These are phyloP conservation scores for Venturia canescens DNA, from an alignment of 1,140 invertebrate genomes.

Conservation along the genomic window DNA sequence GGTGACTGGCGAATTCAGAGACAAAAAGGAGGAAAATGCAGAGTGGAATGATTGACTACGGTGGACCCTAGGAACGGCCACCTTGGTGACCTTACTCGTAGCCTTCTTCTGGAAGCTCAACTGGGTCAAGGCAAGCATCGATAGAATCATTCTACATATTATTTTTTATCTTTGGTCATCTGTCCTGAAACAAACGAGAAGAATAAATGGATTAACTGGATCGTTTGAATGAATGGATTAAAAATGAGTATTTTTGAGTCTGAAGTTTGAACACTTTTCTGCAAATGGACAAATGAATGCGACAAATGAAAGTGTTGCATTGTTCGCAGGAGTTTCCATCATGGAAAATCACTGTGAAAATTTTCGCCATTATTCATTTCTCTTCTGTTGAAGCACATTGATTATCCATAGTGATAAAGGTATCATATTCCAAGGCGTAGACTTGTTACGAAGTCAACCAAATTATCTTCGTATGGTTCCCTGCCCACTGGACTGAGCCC, in stretches of 20 bases:
- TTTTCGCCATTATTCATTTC: constrained; percentile 41
- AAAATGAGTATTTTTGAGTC: no score
- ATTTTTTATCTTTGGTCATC: background rate
- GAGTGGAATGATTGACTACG: constrained; percentile 47
- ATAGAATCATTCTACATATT: background rate
- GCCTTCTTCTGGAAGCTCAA: constrained; percentile 70
- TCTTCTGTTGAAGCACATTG: no score
- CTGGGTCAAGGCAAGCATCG: constrained; percentile 67
- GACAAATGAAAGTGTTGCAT: no score
- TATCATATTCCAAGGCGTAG: constrained; percentile 84
- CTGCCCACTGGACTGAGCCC: constrained; percentile 84
- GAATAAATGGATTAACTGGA: no score
- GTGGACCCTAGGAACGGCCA: constrained; percentile 34
- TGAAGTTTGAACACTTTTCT: no score
- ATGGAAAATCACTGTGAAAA: no score
- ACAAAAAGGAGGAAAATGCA: background rate
- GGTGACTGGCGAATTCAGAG: background rate
- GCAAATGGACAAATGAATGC: no score
- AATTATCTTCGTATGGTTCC: constrained; percentile 90
- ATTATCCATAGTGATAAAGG: no score
- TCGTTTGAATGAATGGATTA: background rate
- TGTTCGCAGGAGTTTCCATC: no score
- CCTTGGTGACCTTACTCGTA: constrained; percentile 51
- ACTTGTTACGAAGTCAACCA: constrained; percentile 83
- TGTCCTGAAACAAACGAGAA: no score